A percentile compares a stretch with the other conserved stretches of the same genome.
phyloP scores from a whole-genome alignment of 2,797 vertebrate genomes.

The Apogon talboti region DNA sequence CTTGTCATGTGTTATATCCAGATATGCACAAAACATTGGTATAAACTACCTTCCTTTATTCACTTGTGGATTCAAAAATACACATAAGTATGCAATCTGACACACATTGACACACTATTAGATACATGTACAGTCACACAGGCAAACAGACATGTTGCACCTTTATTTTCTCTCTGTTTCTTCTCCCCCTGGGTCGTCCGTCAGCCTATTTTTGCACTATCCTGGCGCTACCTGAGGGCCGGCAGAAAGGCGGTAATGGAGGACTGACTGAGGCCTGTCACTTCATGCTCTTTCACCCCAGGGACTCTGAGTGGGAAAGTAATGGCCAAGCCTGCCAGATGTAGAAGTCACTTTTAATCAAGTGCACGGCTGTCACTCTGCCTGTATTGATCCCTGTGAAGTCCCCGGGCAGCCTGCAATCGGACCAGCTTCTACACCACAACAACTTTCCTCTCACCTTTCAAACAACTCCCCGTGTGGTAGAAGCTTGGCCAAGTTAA shows the following conservation, averaged over 20 bases:
- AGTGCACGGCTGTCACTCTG: constrained; percentile 82
- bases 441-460: constrained; percentile 76
- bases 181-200: constrained; percentile 54
- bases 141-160: constrained; percentile 51
- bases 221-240: constrained; percentile 75
- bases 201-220: constrained; percentile 76
- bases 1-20: constrained; percentile 16
- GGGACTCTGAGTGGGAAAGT: constrained; percentile 84
- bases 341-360: constrained; percentile 90
- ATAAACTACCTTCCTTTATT: constrained; percentile 36
- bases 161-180: constrained; percentile 58
- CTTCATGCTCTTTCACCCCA: constrained; percentile 83
- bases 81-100: constrained; percentile 16
- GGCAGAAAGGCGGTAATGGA: constrained; percentile 85
- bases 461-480: constrained; percentile 78
- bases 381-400: constrained; percentile 83
- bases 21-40: not conserved
- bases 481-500: constrained; percentile 72
- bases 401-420: constrained; percentile 73
- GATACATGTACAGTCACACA: constrained; percentile 39
- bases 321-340: constrained; percentile 86
- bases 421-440: constrained; percentile 73
- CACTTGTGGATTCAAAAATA: constrained; percentile 41
- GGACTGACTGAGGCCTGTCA: constrained; percentile 83
- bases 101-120: constrained; percentile 30